Percentiles rank a stretch among this genome's conserved stretches.
Conservation (phyloP, 2,797 vertebrate genomes). For the Atherinosoma microstoma region DNA sequence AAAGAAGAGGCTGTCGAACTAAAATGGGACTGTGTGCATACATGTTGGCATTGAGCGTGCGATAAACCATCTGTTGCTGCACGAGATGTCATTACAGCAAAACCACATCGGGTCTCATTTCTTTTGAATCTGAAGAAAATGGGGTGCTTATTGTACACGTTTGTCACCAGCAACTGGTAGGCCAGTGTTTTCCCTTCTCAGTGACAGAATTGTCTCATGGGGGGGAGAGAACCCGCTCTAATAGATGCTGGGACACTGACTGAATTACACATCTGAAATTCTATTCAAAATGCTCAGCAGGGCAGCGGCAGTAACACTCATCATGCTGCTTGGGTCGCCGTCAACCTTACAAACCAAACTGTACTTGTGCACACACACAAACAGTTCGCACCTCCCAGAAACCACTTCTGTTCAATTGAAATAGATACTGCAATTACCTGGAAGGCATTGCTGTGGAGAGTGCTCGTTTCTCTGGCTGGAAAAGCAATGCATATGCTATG, state of each 20-base stretch:
- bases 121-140: slow-evolving; percentile 53
- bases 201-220: slow-evolving; percentile 34
- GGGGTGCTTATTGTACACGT: slow-evolving; percentile 38
- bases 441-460: slow-evolving; percentile 32
- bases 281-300: slow-evolving; percentile 79
- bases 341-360: slow-evolving; percentile 41
- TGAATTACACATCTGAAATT: slow-evolving; percentile 78
- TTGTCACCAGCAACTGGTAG: slow-evolving; percentile 38
- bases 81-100: slow-evolving; percentile 40
- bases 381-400: slow-evolving; percentile 46
- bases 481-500: slow-evolving; percentile 30
- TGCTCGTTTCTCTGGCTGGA: neutral
- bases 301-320: slow-evolving; percentile 42
- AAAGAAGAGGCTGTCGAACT: slow-evolving; percentile 34
- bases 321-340: slow-evolving; percentile 29
- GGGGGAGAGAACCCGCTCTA: slow-evolving; percentile 21
- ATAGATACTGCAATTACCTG: slow-evolving; percentile 75
- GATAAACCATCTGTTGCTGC: slow-evolving; percentile 63
- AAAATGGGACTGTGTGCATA: slow-evolving; percentile 48
- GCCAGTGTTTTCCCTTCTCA: slow-evolving; percentile 5
- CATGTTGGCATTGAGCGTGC: slow-evolving; percentile 49
- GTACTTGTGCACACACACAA: slow-evolving; percentile 15
- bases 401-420: slow-evolving; percentile 50
- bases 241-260: slow-evolving; percentile 33
- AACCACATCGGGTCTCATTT: slow-evolving; percentile 60